Conservation (phyloP, 2,113 vertebrate genomes). For the human (Homo sapiens) region DNA sequence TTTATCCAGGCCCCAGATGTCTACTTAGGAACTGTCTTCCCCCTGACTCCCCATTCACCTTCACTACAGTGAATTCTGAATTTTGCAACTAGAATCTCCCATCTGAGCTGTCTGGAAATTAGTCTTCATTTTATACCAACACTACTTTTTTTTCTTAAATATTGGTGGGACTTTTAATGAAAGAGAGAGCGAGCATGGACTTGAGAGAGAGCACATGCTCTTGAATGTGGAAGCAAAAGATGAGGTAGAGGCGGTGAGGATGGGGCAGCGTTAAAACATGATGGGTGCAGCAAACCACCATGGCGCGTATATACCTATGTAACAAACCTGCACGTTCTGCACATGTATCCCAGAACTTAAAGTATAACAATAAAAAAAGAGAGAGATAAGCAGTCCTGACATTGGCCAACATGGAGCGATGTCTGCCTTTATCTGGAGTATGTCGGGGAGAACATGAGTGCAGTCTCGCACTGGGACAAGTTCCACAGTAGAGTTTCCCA, state of each 20-base stretch:
- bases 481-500: not conserved
- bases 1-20: not conserved
- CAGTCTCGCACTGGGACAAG: rapidly evolving
- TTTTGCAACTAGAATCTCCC: not conserved
- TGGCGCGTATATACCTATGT: too few relatives aligned
- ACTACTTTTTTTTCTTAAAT: not conserved
- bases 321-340: too few relatives aligned
- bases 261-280: not conserved
- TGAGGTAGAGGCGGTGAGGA: not conserved
- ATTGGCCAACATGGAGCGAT: too few relatives aligned
- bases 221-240: not conserved
- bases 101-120: not conserved
- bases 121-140: not conserved
- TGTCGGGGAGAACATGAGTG: not conserved
- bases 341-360: too few relatives aligned
- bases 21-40: not conserved
- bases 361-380: not conserved
- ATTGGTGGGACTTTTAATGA: not conserved
- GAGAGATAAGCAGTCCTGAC: not conserved
- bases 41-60: not conserved
- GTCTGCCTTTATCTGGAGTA: not conserved
- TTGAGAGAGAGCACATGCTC: not conserved
- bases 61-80: not conserved
- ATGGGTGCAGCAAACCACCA: not conserved
- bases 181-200: not conserved